Evolutionary conservation across 2,797 vertebrate species (phyloP), one percentile per base, ranked within the genome.

Genomic region (Takifugu rubripes): DNA sequence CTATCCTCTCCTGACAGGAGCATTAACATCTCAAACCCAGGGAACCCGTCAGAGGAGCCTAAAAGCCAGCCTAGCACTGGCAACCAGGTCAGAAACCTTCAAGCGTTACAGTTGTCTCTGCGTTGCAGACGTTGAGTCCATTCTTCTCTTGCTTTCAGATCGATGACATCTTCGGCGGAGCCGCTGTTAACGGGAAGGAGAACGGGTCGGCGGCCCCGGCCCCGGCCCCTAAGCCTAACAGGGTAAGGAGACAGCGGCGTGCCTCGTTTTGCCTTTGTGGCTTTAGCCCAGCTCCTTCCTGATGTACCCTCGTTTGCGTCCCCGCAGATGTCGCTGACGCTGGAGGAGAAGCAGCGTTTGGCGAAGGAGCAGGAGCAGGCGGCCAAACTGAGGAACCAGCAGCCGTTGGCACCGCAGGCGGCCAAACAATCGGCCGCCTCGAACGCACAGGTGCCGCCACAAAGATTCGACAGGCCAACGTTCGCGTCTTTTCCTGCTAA

Each of bases 341-440:
- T 99, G 52, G 97, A 99, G 84, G 96, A 99, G 85, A 99, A 99
- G 77, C 97, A 99, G 75, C 94, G 94, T 52, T 82, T 99, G 78
- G 97, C 97, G 49, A 98, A 98, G 84, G 96, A 99, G 53, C 97
- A 99, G 74, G 97, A 99, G 57, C 97, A 99, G 81, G 95, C 93
- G 3, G 94, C 94, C 73, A 98, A 98, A 82, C 86, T 99, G 74
- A 94, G 94, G 82, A 98, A 82, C 74, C 97, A 99, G 84, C 94
- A 94, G 68, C 96, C 95, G 7, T 87, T 99, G 51, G 93, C 91
- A 7, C 97, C 97, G 3, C 92, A 95, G 67, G 54, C 88, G 1
- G 67, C 94, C 55, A 90, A 91, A 80, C 50, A 92, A 49, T 62
- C 90, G 2, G 67, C 89, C 57, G 68, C 89, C 56, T 72, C 88